These are phyloP conservation scores for Poecilus cupreus DNA, from an alignment of 2,888 invertebrate species.

Conservation along the genomic window DNA sequence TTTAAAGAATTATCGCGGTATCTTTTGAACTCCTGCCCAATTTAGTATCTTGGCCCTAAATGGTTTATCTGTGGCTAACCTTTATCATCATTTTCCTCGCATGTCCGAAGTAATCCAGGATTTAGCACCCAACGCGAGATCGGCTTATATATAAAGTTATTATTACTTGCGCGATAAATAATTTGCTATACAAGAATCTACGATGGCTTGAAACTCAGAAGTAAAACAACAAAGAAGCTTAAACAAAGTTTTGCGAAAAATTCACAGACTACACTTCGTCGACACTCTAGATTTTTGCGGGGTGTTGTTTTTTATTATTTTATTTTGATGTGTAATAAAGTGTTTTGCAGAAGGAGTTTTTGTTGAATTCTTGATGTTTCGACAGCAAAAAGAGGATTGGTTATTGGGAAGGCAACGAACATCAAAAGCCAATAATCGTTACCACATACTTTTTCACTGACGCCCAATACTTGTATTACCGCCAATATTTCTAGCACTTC, in stretches of 20 bases:
- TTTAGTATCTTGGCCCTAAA: constrained; percentile 13
- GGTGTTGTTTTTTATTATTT: neutral
- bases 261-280: neutral
- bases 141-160: constrained; percentile 29
- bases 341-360: too few species aligned
- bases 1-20: constrained; percentile 1
- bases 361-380: too few species aligned
- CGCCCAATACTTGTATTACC: too few species aligned
- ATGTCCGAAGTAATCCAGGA: constrained; percentile 29
- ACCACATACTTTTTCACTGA: too few species aligned
- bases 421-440: too few species aligned
- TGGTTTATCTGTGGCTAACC: constrained; percentile 28
- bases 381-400: too few species aligned
- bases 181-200: constrained; percentile 27
- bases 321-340: neutral
- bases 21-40: neutral
- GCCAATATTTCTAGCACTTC: too few species aligned
- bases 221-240: neutral
- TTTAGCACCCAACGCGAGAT: constrained; percentile 5
- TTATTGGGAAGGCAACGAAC: too few species aligned
- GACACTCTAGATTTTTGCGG: neutral
- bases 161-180: constrained; percentile 6
- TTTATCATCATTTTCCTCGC: constrained; percentile 12
- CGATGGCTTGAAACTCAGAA: neutral
- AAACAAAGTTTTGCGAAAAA: neutral